Evolutionary conservation across 2,797 vertebrate genomes (phyloP), one percentile per base, ranked within the genome.

Genomic region (Microhierax caerulescens): DNA sequence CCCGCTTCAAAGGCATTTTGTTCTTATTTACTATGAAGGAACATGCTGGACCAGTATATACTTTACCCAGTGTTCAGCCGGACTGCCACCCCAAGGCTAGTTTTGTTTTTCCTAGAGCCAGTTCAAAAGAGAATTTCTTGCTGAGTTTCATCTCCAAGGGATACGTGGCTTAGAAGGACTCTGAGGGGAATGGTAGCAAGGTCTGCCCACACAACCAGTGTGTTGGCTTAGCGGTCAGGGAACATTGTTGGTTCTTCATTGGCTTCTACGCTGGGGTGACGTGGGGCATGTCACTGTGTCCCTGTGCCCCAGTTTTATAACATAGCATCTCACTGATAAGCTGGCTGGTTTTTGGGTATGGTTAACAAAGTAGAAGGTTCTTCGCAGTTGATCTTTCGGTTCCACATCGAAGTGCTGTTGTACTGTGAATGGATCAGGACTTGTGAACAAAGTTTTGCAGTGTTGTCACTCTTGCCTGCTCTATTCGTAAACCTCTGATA

Each of bases 1-100:
- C 76, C 34, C 59, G 37, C 81, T 97, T 96, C 89, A 91, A 93
- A 95, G 79, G 72, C 16, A 23, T 92, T 89, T 91, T 85, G 8
- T 87, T 85, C 43, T 87, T 89, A 36, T 7, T 76, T 91, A 39
- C 75, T 85, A 13, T 28, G 36, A 39, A 87, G 53, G 39, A 90
- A 72, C 61, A 24, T 64, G 85, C 65, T 74, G 73, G 94, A 87
- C 75, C 68, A 80, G 91, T 88, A 75, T 21, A 54, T 7, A 2
- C 54, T 93, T 91, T 11, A 23, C 18, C 78, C 41, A 21, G 0
- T 41, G 61, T 83, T 91, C 87, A 90, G 60, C 56, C 88, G 64
- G 32, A 56, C 82, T 77, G 64, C 45, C 32, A 39, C 60, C 70
- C 13, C 61, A 86, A 64, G 74, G 86, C 59, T 95, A 19, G 24